These are phyloP conservation scores for Syrrhaptes paradoxus DNA, from an alignment of 2,113 vertebrate species.

Conservation along the genomic window DNA sequence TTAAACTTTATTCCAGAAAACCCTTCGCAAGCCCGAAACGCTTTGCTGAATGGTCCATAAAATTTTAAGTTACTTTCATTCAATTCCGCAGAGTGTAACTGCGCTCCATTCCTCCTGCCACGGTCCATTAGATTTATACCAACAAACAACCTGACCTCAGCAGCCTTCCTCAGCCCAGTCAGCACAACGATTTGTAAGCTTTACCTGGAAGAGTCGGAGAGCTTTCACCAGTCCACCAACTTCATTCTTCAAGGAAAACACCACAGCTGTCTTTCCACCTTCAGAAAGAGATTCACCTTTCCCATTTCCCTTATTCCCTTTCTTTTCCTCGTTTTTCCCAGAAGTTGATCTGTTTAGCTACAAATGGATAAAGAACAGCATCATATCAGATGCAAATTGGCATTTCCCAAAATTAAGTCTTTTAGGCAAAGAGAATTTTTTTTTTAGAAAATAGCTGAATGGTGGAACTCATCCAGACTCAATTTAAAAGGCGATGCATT, in stretches of 20 bases:
- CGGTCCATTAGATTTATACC: neutral
- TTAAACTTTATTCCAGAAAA: neutral
- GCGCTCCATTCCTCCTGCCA: neutral
- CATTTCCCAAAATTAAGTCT: neutral
- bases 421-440: neutral
- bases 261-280: constrained; percentile 85
- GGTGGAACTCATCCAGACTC: neutral
- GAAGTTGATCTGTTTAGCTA: constrained; percentile 81
- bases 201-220: constrained; percentile 93
- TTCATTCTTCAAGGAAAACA: constrained; percentile 96
- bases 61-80: neutral
- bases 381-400: neutral
- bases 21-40: neutral
- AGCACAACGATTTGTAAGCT: neutral
- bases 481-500: neutral
- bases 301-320: constrained; percentile 70
- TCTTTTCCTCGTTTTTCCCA: constrained; percentile 86
- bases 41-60: neutral
- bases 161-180: neutral
- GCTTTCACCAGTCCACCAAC: constrained; percentile 92
- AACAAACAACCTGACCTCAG: neutral
- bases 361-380: constrained; percentile 2
- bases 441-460: neutral
- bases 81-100: neutral
- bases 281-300: constrained; percentile 72